Evolutionary conservation across 2,797 vertebrate genomes (phyloP).

Genomic region (Amniataba percoides): DNA sequence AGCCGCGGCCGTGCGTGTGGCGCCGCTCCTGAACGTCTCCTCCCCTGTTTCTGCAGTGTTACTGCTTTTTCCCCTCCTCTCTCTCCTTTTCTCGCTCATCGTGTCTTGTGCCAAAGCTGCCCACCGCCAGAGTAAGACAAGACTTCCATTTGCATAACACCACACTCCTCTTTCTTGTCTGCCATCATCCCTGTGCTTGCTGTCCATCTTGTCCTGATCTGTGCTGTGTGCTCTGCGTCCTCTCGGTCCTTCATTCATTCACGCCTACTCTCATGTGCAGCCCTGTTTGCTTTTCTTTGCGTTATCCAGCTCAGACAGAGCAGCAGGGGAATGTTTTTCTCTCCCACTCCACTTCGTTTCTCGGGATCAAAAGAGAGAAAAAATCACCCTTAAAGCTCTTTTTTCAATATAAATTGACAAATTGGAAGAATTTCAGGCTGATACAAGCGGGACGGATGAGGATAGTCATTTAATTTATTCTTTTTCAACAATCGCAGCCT

Average conservation of each 20-base stretch:
- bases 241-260: conserved; percentile 72
- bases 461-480: conserved; percentile 69
- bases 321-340: conserved; percentile 5
- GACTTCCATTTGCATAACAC: conserved; percentile 67
- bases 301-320: conserved; percentile 60
- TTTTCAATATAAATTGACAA: conserved; percentile 1
- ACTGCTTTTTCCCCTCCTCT: conserved; percentile 62
- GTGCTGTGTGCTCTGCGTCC: conserved; percentile 63
- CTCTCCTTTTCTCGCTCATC: conserved; percentile 58
- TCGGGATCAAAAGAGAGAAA: conserved; percentile 16
- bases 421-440: conserved; percentile 53
- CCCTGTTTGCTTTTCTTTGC: conserved; percentile 64
- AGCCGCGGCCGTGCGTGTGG: conserved; percentile 74
- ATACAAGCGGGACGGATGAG: conserved; percentile 45
- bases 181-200: conserved; percentile 67
- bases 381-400: conserved; percentile 21
- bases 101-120: conserved; percentile 73
- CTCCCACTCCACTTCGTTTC: conserved; percentile 28
- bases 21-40: conserved; percentile 77
- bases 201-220: conserved; percentile 76
- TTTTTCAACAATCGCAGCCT: conserved; percentile 75
- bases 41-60: conserved; percentile 84
- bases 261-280: conserved; percentile 79
- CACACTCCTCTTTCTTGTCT: conserved; percentile 59
- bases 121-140: conserved; percentile 77